Conservation (phyloP, 2,113 vertebrate species). For the Tapirus terrestris region DNA sequence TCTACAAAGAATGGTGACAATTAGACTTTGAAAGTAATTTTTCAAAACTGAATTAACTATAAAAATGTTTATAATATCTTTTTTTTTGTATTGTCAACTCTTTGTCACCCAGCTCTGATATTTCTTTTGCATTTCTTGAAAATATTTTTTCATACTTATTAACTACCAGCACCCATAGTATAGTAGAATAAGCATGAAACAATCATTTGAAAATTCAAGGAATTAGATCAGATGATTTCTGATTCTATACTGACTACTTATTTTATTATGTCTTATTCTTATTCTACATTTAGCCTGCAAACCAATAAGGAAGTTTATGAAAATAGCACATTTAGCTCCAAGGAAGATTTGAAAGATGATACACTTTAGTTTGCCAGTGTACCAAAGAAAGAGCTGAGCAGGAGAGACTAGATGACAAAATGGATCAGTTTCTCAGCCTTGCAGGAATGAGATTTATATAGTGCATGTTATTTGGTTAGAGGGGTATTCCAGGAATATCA, state of each 20-base stretch:
- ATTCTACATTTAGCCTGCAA: not conserved
- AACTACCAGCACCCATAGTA: not conserved
- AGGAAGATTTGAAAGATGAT: not conserved
- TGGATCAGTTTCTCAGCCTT: not conserved
- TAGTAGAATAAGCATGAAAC: not conserved
- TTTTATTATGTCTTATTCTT: not conserved
- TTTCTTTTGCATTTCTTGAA: conserved; percentile 38
- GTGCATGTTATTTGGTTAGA: not conserved
- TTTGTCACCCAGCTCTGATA: not conserved
- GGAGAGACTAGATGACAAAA: not conserved
- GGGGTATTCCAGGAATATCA: not conserved
- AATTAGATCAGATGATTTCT: not conserved
- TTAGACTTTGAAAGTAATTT: conserved; percentile 43
- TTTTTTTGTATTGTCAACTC: not conserved
- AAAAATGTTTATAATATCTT: not conserved
- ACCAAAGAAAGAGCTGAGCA: not conserved
- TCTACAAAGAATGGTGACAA: conserved; percentile 17
- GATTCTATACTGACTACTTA: not conserved
- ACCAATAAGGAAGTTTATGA: not conserved
- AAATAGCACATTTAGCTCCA: not conserved
- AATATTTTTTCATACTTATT: conserved; percentile 9
- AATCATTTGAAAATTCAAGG: conserved; percentile 27
- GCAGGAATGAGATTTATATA: not conserved
- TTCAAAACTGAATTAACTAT: conserved; percentile 53
- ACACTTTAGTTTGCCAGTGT: not conserved